Conservation (phyloP, 2,888 invertebrate species). For the Aporophyla lueneburgensis region DNA sequence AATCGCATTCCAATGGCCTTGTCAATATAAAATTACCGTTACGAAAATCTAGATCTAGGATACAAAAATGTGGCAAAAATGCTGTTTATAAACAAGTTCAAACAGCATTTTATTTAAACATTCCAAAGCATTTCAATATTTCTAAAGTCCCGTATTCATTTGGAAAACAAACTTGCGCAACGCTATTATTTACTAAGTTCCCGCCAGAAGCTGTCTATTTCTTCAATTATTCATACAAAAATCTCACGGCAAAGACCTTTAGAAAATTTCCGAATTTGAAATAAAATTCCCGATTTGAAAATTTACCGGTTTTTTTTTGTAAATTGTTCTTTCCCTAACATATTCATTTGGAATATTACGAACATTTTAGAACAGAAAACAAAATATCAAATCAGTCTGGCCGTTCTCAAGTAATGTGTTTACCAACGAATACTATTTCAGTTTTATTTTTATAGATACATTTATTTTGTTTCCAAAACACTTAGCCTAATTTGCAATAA, state of each 20-base stretch:
- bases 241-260: not conserved
- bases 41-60: constrained; percentile 36
- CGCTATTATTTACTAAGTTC: not conserved
- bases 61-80: constrained; percentile 39
- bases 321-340: no score
- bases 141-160: not conserved
- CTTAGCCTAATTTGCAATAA: no score
- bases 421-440: no score
- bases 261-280: no score
- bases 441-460: not conserved
- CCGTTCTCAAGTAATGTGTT: no score
- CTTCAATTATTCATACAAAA: not conserved
- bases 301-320: no score
- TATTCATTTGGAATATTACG: no score
- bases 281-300: no score
- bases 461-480: not conserved
- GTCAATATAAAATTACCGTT: constrained; percentile 29
- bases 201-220: no score
- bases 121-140: constrained; percentile 14
- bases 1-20: constrained; percentile 39
- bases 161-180: constrained; percentile 5
- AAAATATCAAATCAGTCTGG: no score
- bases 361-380: no score
- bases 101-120: constrained; percentile 4
- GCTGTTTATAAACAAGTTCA: constrained; percentile 19